Percentiles rank a stretch among this genome's conserved stretches.
Conservation (phyloP, 2,888 invertebrate genomes). For the Synergus umbraculus region DNA sequence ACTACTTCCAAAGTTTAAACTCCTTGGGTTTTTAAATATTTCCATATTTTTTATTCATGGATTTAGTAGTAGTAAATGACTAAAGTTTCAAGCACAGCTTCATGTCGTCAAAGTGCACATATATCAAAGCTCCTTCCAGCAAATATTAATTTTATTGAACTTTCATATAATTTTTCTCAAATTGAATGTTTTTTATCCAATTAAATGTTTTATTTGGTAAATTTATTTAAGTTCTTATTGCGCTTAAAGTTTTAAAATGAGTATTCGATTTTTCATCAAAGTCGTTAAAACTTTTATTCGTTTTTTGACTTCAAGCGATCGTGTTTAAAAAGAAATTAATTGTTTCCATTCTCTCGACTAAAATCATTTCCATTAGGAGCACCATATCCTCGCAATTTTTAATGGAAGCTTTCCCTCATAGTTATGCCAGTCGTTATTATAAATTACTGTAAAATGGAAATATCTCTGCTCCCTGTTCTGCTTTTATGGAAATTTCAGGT, state of each 20-base stretch:
- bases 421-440: conserved; percentile 32
- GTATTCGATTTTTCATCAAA: not conserved
- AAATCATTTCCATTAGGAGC: conserved; percentile 19
- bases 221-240: too few relatives aligned
- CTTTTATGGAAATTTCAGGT: conserved; percentile 33
- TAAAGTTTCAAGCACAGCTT: too few relatives aligned
- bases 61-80: too few relatives aligned
- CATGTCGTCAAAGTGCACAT: too few relatives aligned
- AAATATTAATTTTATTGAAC: too few relatives aligned
- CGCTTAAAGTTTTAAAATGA: not conserved
- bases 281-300: not conserved
- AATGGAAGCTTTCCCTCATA: conserved; percentile 24
- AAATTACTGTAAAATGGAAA: conserved; percentile 37
- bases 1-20: not conserved
- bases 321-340: not conserved
- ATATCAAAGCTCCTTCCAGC: too few relatives aligned
- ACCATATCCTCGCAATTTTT: conserved; percentile 28
- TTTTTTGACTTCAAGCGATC: not conserved
- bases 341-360: conserved; percentile 4
- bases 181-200: too few relatives aligned
- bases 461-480: conserved; percentile 22
- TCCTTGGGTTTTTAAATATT: not conserved
- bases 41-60: not conserved
- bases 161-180: too few relatives aligned
- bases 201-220: too few relatives aligned